A percentile compares a stretch with the other conserved stretches of the same genome.
phyloP scores from a whole-genome alignment of 2,113 vertebrate genomes.

The Apistogramma diplotaenia region DNA sequence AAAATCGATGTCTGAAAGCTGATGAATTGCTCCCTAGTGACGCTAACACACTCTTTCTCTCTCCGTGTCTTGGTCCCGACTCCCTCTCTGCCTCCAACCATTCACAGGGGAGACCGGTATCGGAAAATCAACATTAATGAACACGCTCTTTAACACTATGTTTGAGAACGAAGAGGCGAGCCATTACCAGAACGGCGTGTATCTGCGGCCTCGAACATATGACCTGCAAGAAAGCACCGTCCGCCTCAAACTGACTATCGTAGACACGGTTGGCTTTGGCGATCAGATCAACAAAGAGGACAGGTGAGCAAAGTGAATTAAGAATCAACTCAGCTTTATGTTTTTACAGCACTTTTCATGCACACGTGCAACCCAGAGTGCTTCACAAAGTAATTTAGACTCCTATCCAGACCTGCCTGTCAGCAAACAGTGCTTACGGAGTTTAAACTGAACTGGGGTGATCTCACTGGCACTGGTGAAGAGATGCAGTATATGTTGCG shows the following conservation, averaged over 20 bases:
- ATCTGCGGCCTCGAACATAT: conserved; percentile 90
- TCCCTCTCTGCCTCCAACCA: not conserved
- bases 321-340: not conserved
- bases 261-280: conserved; percentile 94
- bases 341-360: not conserved
- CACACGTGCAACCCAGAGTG: not conserved
- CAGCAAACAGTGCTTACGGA: not conserved
- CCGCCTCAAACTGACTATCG: conserved; percentile 93
- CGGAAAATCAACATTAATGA: conserved; percentile 97
- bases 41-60: not conserved
- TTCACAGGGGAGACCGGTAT: conserved; percentile 92
- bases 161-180: conserved; percentile 97
- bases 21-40: conserved; percentile 3
- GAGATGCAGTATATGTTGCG: not conserved
- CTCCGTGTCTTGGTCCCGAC: not conserved
- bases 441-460: not conserved
- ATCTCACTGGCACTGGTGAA: not conserved
- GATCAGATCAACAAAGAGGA: conserved; percentile 99
- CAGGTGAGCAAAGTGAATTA: conserved; percentile 77
- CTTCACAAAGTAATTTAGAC: not conserved
- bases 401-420: not conserved
- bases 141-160: conserved; percentile 96
- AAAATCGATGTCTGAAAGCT: conserved; percentile 8
- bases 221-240: conserved; percentile 95
- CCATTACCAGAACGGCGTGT: conserved; percentile 89